These are phyloP conservation scores for Liasis olivaceus DNA, from an alignment of 2,797 vertebrate species.

Conservation along the genomic window DNA sequence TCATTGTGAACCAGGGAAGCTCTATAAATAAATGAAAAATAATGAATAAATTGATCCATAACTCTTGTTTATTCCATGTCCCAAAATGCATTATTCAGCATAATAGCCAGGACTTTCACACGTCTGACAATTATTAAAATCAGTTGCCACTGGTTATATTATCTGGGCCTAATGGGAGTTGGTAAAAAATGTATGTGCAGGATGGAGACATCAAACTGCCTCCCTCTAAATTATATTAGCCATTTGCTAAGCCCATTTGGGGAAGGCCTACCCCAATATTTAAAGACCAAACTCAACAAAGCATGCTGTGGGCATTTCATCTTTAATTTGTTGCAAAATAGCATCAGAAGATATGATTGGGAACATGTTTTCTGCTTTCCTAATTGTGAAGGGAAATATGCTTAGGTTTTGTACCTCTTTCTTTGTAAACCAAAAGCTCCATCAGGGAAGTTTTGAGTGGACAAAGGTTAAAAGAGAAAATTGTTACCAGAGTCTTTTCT, in stretches of 20 bases:
- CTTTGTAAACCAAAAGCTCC: not conserved
- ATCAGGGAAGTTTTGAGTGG: not conserved
- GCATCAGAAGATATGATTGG: not conserved
- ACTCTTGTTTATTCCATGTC: not conserved
- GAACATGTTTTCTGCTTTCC: not conserved
- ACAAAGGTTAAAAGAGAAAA: not conserved
- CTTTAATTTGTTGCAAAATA: not conserved
- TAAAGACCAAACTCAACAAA: not conserved
- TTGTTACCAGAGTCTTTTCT: not conserved
- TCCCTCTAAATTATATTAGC: not conserved
- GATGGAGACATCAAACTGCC: not conserved
- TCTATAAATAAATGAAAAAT: conserved; percentile 13
- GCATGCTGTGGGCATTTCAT: not conserved
- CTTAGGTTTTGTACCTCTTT: not conserved
- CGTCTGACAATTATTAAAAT: not conserved
- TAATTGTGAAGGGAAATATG: not conserved
- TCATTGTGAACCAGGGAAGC: conserved; percentile 76
- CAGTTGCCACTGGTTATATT: not conserved
- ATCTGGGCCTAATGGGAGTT: not conserved
- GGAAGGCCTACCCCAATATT: not conserved
- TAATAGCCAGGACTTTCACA: not conserved
- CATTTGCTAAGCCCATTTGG: not conserved
- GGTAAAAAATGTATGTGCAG: not conserved
- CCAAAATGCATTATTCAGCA: not conserved
- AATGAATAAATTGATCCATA: not conserved